These are phyloP conservation scores for Scaptodrosophila latifasciaeformis DNA, from an alignment of 2,888 invertebrate species.

Conservation along the genomic window DNA sequence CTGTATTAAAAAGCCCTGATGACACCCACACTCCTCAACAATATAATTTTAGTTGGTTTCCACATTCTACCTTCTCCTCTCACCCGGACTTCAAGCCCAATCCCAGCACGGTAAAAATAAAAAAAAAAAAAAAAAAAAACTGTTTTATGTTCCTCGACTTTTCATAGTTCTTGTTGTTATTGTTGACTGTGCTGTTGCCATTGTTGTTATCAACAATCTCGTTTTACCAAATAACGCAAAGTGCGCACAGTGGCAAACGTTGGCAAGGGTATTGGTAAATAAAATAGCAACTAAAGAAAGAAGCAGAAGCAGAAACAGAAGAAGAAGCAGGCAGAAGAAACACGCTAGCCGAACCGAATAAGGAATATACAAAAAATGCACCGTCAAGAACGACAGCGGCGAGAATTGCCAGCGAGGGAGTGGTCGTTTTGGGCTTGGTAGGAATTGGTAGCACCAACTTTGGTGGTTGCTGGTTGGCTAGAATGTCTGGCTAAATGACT, in stretches of 20 bases:
- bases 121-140: background rate
- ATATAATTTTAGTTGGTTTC: no score
- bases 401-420: conserved; percentile 51
- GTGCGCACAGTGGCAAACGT: conserved; percentile 32
- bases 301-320: conserved; percentile 10
- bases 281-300: conserved; percentile 10
- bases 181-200: conserved; percentile 23
- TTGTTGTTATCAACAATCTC: conserved; percentile 65
- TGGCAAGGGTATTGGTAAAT: conserved; percentile 32
- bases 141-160: conserved; percentile 36
- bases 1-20: no score
- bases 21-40: background rate
- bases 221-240: conserved; percentile 66
- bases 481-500: conserved; percentile 28
- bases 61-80: no score
- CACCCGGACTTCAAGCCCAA: background rate
- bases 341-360: conserved; percentile 34
- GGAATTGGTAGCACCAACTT: conserved; percentile 51
- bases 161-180: conserved; percentile 25
- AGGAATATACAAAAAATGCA: conserved; percentile 17
- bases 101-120: background rate
- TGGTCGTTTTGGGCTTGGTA: conserved; percentile 28
- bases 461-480: conserved; percentile 62
- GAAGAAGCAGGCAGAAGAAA: conserved; percentile 10
- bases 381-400: conserved; percentile 7